Evolutionary conservation across 2,797 vertebrate genomes (phyloP).

Genomic region (Helostoma temminkii): DNA sequence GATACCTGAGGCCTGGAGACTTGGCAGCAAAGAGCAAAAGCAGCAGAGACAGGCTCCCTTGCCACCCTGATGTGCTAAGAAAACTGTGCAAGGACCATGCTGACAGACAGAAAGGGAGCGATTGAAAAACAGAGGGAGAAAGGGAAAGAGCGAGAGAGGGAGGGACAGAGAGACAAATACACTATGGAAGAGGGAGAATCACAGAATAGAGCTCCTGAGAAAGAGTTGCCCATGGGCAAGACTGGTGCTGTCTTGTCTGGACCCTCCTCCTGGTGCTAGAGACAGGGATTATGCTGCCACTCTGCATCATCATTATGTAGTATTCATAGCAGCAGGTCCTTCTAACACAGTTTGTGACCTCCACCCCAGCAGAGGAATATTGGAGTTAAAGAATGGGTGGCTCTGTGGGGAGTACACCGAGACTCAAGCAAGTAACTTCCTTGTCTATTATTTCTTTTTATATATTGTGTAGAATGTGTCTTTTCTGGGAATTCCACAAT

Average conservation of each 20-base stretch:
- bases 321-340: slow-evolving; percentile 90
- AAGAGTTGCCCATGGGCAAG: slow-evolving; percentile 73
- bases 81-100: slow-evolving; percentile 63
- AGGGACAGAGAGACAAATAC: slow-evolving; percentile 25
- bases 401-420: slow-evolving; percentile 84
- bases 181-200: slow-evolving; percentile 48
- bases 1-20: slow-evolving; percentile 64
- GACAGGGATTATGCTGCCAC: slow-evolving; percentile 80
- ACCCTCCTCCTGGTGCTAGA: slow-evolving; percentile 81
- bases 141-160: slow-evolving; percentile 7
- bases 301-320: slow-evolving; percentile 85
- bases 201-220: slow-evolving; percentile 48
- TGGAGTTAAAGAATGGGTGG: slow-evolving; percentile 91
- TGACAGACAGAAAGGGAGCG: slow-evolving; percentile 62
- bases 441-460: slow-evolving; percentile 90
- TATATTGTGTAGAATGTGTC: slow-evolving; percentile 95
- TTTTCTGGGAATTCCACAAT: slow-evolving; percentile 99
- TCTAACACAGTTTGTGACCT: slow-evolving; percentile 91
- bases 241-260: slow-evolving; percentile 77
- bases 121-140: slow-evolving; percentile 33
- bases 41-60: slow-evolving; percentile 53
- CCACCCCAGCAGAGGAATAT: slow-evolving; percentile 88
- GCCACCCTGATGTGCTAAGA: slow-evolving; percentile 63
- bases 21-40: slow-evolving; percentile 46
- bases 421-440: slow-evolving; percentile 71